Base-by-base conservation (phyloP, 2,888 invertebrate species). In the Campoletis raptor region DNA sequence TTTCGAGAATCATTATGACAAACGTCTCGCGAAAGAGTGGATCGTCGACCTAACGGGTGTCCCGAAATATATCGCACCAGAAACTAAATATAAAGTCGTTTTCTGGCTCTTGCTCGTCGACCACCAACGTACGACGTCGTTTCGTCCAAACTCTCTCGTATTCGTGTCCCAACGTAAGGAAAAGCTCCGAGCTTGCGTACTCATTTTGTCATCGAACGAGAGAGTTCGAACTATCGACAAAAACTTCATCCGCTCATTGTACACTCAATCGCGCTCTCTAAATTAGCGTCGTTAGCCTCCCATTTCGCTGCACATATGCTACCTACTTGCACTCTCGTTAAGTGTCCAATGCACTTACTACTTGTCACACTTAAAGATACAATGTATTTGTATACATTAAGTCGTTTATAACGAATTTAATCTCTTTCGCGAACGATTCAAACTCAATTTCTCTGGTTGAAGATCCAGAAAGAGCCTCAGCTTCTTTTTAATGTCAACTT, bases 41-140 rank as follows among this genome's bases (percentile, higher is more conserved):
- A 86, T 86, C 86, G 86, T 86, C 86, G 86, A 86, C 86, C 86
- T 86, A 86, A 83, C 86, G 86, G 86, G 86, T 86, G 86, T 81
- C 66, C 83, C 83, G 69, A 86, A 86, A 86, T 86, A 86, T 86
- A 86, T 74, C 83, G 78, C 54, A 80, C 66, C 66, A 81, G 83
- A 78, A 81, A 67, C 86, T 86, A 86, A 86, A 86, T 86, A 86
- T 86, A 86, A 86, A 83, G 81, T 83, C 73, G 81, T 82, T 73
- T 84, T 77, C 83, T 74, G 86, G 83, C 83, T 83, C 80, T 76
- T 64, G 66, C 18, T 74, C 61, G 40, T 66, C 15, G 73, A 45
- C 54, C 52, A 54, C 77, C 52, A 52, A 61, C 42, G 66, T 36
- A 57, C 37, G n/a, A n/a, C 36, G 73, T 61, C 30, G 70, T 18